Base-by-base conservation (phyloP, 2,797 vertebrate genomes). In the Eurystomus glaucurus region DNA sequence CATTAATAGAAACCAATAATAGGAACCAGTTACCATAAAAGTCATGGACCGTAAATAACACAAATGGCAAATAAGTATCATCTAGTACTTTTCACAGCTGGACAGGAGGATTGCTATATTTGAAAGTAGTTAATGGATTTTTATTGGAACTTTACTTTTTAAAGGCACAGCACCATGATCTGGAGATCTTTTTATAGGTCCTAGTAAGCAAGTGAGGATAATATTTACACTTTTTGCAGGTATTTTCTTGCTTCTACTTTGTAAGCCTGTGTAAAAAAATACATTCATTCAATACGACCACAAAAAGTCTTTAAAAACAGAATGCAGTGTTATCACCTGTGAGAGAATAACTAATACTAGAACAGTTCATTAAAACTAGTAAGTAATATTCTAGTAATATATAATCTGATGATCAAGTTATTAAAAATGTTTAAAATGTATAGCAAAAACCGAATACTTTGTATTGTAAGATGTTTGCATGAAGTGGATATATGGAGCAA, bases 1-100 rank as follows among this genome's bases (percentile, higher is more conserved):
- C 99, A 99, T 99, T 99, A 99, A 98, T 99, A 99, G 98, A 99
- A 99, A 99, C 98, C 98, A 99, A 99, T 99, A 99, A 99, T 99
- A 99, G 98, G 98, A 99, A 99, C 98, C 98, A 98, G 99, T 99
- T 99, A 98, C 98, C 98, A 99, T 99, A 99, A 99, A 99, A 99
- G 98, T 99, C 98, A 98, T 98, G 97, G 98, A 99, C 98, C 98
- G 98, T 99, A 99, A 99, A 99, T 99, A 99, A 99, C 99, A 99
- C 98, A 99, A 99, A 99, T 99, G 98, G 98, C 98, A 98, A 99
- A 99, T 98, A 98, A 98, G 98, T 98, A 98, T 99, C 98, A 98
- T 98, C 98, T 98, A 98, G 98, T 99, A 98, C 98, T 98, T 98
- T 98, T 98, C 98, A 97, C 99, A 98, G 98, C 98, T 98, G 98